Evolutionary conservation across 2,797 vertebrate species (phyloP), one percentile per base, ranked within the genome.

Genomic region (Argya squamiceps): DNA sequence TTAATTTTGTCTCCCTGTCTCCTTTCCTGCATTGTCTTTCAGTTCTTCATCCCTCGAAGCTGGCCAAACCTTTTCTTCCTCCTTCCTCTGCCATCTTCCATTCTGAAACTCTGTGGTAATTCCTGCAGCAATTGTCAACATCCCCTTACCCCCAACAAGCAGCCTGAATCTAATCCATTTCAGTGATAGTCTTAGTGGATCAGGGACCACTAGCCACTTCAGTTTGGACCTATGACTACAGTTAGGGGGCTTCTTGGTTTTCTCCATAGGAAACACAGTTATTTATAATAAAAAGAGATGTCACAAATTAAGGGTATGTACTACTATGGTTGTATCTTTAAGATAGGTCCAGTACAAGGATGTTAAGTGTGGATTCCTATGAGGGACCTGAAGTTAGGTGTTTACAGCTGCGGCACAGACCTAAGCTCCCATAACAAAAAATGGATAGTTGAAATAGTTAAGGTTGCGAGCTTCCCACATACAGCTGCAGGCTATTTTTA

Each of bases 71-170:
- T 65, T 80, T 88, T 85, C 32, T 32, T 87, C 30, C 49, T 27
- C 16, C 19, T 71, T 84, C 16, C 21, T 79, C 59, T 94, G 15
- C 37, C 9, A 39, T 43, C 10, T 73, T 81, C 11, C 44, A 20
- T 67, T 52, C 37, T 70, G 60, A 84, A 86, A 65, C 9, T 77
- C 56, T 69, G 10, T 53, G 11, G 32, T 19, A 86, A 46, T 59
- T 60, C 26, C 50, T 6, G 2, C 9, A 12, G 27, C 20, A 63
- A 43, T 13, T 83, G 9, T 24, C 43, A 85, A 12, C 26, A 59
- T 11, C 6, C 0, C 6, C 6, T 52, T 70, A 67, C 4, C 9
- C 19, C 4, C 26, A 74, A 21, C 2, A 73, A 1, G 7, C n/a
- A 65, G 7, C 26, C 67, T 65, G 26, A 34, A 53, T 30, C 32